Base-by-base conservation (phyloP, 2,113 vertebrate genomes). In the Leucopsar rothschildi region DNA sequence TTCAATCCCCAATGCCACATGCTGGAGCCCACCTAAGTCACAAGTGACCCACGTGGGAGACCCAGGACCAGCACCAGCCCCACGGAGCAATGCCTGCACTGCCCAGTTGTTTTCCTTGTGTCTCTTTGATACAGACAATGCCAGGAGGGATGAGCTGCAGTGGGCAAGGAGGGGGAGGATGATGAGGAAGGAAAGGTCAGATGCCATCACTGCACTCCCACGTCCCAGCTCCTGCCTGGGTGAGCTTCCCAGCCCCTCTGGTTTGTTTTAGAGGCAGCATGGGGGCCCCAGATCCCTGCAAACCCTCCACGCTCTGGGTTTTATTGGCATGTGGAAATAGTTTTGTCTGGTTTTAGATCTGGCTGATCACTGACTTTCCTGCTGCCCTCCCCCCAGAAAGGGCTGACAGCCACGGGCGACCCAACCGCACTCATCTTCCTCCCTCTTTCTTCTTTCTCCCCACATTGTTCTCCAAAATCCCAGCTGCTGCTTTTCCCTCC, bases 251-350 rank as follows among this genome's bases (percentile, higher is more conserved):
- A 88, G 69, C 86, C 79, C 80, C 82, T 91, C 92, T 82, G 81
- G 40, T 92, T 88, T 82, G 86, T 84, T 96, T 95, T 44, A 95
- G 90, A 92, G 50, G 76, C 82, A n/a, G 82, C 56, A 4, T 1
- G 6, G 71, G 82, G 78, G 52, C 92, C 91, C 91, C 75, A 57
- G 77, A 61, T 68, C 86, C 65, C 61, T 78, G 86, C 60, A 83
- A 88, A 65, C 28, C 35, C 71, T 68, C 53, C 12, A 4, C 1
- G 2, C 82, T 85, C 5, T 0, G 85, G 78, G 39, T 94, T 95
- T 95, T 96, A 80, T 44, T 66, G 88, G 66, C 95, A 66, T 93
- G 80, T 96, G 92, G 95, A 97, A 96, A 65, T 45, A 19, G 85
- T 87, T 93, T 60, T 68, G 93, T 82, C 82, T 96, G 95, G 57